Conservation (phyloP, 64 coral and sea anemone species). For the Montipora sp. region DNA sequence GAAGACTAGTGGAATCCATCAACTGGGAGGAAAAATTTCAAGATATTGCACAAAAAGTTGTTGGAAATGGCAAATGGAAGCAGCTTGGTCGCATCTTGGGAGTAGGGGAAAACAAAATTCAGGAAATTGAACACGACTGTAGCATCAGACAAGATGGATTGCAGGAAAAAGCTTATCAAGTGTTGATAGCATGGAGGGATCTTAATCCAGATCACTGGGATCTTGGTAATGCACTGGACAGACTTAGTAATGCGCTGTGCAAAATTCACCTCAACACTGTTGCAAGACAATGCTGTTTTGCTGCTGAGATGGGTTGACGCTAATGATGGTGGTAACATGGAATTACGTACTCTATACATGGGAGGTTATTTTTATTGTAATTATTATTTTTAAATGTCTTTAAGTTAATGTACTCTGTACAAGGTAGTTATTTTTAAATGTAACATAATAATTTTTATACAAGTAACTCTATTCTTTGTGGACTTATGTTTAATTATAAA, state of each 20-base stretch:
- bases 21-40: slow-evolving; percentile 74
- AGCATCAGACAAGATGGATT: slow-evolving; percentile 68
- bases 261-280: slow-evolving; percentile 66
- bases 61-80: slow-evolving; percentile 78
- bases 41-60: slow-evolving; percentile 68
- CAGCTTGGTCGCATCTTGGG: slow-evolving; percentile 73
- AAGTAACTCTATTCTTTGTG: no score
- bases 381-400: no score
- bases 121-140: slow-evolving; percentile 84
- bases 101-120: slow-evolving; percentile 67
- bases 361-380: no score
- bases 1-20: slow-evolving; percentile 46
- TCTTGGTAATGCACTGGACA: background rate
- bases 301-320: slow-evolving; percentile 69
- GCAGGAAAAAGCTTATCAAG: slow-evolving; percentile 84
- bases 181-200: slow-evolving; percentile 85
- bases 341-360: no score
- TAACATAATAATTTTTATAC: no score
- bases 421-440: no score
- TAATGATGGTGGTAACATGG: no score
- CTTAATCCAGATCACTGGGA: slow-evolving; percentile 75
- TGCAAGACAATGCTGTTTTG: slow-evolving; percentile 74
- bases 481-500: no score
- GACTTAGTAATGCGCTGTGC: slow-evolving; percentile 59
- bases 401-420: no score